These are phyloP conservation scores for Bursaphelenchus mucronatus DNA, from an alignment of 1,140 invertebrate species.

Conservation along the genomic window DNA sequence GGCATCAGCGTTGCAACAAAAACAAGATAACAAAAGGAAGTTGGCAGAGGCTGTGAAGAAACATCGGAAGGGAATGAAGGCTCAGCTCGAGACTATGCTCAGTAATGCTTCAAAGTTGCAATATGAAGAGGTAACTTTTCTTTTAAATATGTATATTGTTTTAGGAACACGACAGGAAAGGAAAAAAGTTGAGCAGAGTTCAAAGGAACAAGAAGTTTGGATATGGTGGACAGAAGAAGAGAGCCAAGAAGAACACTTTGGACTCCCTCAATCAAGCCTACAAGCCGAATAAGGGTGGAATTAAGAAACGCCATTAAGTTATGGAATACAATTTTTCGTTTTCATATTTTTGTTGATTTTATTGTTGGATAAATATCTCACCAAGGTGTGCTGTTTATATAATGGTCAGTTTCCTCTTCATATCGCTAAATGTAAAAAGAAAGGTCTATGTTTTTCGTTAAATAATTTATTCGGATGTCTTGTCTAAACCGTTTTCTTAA, in stretches of 20 bases:
- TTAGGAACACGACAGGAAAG: not conserved
- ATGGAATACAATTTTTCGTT: not conserved
- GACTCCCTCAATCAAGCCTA: no score
- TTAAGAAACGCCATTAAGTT: no score
- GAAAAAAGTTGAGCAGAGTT: conserved; percentile 46
- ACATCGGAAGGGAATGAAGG: conserved; percentile 60
- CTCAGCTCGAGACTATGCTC: conserved; percentile 58
- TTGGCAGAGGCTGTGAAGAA: conserved; percentile 65
- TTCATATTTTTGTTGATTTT: conserved; percentile 16
- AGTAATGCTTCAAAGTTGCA: conserved; percentile 62
- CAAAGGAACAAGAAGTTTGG: conserved; percentile 79
- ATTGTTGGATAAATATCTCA: conserved; percentile 1
- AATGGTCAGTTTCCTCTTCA: no score
- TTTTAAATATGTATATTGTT: conserved; percentile 7
- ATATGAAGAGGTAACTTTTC: conserved; percentile 41
- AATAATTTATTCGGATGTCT: no score
- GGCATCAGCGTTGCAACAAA: conserved; percentile 73
- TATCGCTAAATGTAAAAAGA: no score
- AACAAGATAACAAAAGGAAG: conserved; percentile 73
- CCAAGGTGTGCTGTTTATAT: no score
- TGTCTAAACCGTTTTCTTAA: no score
- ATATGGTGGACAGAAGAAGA: conserved; percentile 89
- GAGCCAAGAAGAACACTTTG: conserved; percentile 73
- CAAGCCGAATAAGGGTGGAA: no score
- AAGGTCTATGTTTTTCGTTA: no score